Evolutionary conservation across 2,888 invertebrate species (phyloP), one percentile per base, ranked within the genome.

Genomic region (Spialia ferax): DNA sequence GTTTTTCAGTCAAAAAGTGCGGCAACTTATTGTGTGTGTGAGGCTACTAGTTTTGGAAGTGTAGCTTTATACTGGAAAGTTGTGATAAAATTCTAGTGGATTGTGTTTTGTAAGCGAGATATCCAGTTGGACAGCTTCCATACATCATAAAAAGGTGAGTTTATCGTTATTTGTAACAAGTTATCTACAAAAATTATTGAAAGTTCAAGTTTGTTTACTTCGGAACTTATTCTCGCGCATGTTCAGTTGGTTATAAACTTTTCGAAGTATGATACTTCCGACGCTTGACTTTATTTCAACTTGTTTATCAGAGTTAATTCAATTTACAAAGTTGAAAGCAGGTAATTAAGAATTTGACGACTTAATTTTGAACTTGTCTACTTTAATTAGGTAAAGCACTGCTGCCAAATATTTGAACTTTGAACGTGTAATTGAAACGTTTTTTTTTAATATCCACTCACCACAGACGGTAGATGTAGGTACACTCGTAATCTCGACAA

Each of bases 151-250:
- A 72, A 90, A 92, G 91, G 93, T 91, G 77, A 71, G 86, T 80
- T 68, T 63, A 68, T n/a, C 56, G 20, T 50, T 57, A 29, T 62
- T 63, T 45, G 63, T 38, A 62, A 32, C 23, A 18, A 50, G 45
- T 67, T 67, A 35, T 35, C 29, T 62, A 74, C 55, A 52, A 80
- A 90, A 88, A 78, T 91, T 91, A 85, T 75, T 69, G 70, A 73
- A 84, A 86, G 85, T 82, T 86, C 72, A 75, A 77, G 81, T 91
- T 91, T 92, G 90, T 93, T 91, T 91, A 92, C 91, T 81, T 86
- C 78, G 69, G 62, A 76, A 80, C 77, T 77, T 77, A 79, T 87
- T 76, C n/a, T n/a, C 81, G 93, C 93, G 93, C 93, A 93, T 93
- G 93, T 84, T 83, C 87, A 75, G 75, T 77, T 70, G 57, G 72